Conservation (phyloP, 64 coral and sea anemone species). For the Catalaphyllia jardinei region DNA sequence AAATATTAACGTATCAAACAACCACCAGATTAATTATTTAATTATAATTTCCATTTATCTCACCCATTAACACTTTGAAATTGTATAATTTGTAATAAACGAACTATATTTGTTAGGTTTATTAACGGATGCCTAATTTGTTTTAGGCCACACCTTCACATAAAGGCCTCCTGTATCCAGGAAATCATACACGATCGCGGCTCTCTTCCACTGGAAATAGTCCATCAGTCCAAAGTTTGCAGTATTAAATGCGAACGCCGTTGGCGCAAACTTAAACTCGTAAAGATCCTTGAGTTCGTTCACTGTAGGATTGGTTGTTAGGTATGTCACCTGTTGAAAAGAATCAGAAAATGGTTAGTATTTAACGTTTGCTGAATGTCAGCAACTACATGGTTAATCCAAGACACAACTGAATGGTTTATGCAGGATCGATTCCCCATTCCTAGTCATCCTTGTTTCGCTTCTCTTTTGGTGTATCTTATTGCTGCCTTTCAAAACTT, state of each 20-base stretch:
- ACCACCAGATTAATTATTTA: neutral
- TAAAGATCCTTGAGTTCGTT: neutral
- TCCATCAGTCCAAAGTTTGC: neutral
- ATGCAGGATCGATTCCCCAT: no score
- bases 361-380: neutral
- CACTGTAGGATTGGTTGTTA: neutral
- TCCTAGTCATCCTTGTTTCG: no score
- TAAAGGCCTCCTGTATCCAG: neutral
- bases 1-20: neutral
- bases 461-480: no score
- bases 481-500: neutral
- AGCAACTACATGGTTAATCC: neutral
- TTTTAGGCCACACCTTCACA: neutral
- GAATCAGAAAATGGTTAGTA: neutral
- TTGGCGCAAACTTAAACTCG: neutral
- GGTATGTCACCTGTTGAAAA: constrained; percentile 1
- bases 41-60: no score
- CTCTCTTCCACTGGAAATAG: constrained; percentile 33
- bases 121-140: neutral
- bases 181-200: constrained; percentile 41
- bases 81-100: neutral
- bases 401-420: neutral
- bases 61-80: no score
- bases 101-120: neutral
- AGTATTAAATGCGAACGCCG: neutral